phyloP scores from a whole-genome alignment of 2,888 invertebrate genomes.

The Polietes domitor region DNA sequence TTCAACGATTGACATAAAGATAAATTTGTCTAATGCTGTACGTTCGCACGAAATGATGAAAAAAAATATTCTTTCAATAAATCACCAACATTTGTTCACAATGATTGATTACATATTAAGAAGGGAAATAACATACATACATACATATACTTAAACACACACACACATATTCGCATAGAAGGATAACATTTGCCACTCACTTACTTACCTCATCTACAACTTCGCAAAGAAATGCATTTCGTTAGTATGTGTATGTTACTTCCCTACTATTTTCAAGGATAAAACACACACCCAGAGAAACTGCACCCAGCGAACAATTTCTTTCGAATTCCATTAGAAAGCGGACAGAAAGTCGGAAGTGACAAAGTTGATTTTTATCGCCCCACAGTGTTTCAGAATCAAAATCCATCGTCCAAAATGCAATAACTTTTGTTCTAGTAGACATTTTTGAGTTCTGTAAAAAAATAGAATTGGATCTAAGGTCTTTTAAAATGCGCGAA shows the following conservation, averaged over 20 bases:
- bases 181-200: not conserved
- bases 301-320: not conserved
- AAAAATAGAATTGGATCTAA: too few species aligned
- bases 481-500: too few species aligned
- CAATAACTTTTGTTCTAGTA: too few species aligned
- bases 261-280: not conserved
- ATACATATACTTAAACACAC: not conserved
- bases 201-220: not conserved
- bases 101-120: conserved; percentile 77
- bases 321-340: too few species aligned
- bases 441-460: too few species aligned
- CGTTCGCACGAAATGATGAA: too few species aligned
- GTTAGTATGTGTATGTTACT: not conserved
- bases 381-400: too few species aligned
- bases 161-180: not conserved
- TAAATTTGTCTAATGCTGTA: not conserved
- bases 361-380: too few species aligned
- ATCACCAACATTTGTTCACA: conserved; percentile 66
- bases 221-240: not conserved
- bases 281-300: not conserved
- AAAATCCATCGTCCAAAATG: too few species aligned
- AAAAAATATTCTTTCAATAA: conserved; percentile 36
- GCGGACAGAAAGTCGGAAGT: too few species aligned
- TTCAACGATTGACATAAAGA: conserved; percentile 15
- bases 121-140: not conserved